Evolutionary conservation across 2,888 invertebrate genomes (phyloP).

Genomic region (Lepidochitona cinerea): DNA sequence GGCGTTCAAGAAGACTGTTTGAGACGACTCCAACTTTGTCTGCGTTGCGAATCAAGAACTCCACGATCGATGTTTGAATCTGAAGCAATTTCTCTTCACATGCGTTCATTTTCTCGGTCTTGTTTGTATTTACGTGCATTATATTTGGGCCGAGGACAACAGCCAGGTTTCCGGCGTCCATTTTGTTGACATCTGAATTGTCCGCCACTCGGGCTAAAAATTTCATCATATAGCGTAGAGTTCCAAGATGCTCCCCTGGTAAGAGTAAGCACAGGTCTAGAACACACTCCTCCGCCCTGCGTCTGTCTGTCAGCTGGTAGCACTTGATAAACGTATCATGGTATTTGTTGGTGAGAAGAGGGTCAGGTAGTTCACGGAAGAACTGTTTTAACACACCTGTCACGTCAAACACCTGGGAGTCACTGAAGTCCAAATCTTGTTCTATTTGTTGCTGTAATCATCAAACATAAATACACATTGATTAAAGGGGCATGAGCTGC

Average conservation of each 20-base stretch:
- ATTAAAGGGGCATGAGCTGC: neutral
- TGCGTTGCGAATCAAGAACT: slow-evolving; percentile 85
- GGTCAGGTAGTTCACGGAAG: slow-evolving; percentile 87
- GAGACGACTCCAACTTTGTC: slow-evolving; percentile 82
- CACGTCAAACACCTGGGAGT: slow-evolving; percentile 83
- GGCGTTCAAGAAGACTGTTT: slow-evolving; percentile 74
- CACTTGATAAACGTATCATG: slow-evolving; percentile 82
- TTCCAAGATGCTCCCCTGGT: slow-evolving; percentile 83
- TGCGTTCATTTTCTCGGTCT: slow-evolving; percentile 62
- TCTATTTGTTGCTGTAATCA: slow-evolving; percentile 78
- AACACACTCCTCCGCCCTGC: slow-evolving; percentile 75
- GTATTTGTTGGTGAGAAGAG: slow-evolving; percentile 81
- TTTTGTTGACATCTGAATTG: slow-evolving; percentile 82
- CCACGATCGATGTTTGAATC: slow-evolving; percentile 68
- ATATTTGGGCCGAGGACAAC: slow-evolving; percentile 89
- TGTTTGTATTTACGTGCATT: slow-evolving; percentile 81
- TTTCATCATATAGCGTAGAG: slow-evolving; percentile 83
- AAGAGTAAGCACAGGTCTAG: slow-evolving; percentile 80
- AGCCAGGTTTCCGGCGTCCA: slow-evolving; percentile 87
- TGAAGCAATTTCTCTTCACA: slow-evolving; percentile 62
- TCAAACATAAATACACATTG: neutral
- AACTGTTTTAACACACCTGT: slow-evolving; percentile 89
- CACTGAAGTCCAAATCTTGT: slow-evolving; percentile 79
- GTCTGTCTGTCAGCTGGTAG: slow-evolving; percentile 63
- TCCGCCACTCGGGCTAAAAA: slow-evolving; percentile 81